Evolutionary conservation across 2,797 vertebrate species (phyloP), one percentile per base, ranked within the genome.

Genomic region (Hyperoplus immaculatus): DNA sequence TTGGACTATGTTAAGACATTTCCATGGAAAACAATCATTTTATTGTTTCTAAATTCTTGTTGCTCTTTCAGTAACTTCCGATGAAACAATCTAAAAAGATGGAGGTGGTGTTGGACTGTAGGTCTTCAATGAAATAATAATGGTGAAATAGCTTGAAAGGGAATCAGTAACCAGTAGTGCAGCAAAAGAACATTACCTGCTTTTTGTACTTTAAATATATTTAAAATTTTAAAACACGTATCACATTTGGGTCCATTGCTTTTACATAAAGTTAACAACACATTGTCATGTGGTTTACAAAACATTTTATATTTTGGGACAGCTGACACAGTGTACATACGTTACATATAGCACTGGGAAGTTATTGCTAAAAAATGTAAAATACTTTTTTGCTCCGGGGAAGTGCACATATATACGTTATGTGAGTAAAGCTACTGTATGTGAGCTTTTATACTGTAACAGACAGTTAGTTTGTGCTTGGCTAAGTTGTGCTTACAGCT

Each of bases 41-140:
- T 18, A 62, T 77, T 77, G 14, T 57, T 75, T 56, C 14, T 11
- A 50, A 69, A 11, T 14, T 50, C 5, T 14, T 45, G 38, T 42
- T 63, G 13, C 8, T 69, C 15, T 58, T 43, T 60, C 41, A 47
- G 29, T 41, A 29, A n/a, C 13, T 49, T 8, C 29, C 42, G 13
- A 61, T 55, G 5, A 53, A 15, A 41, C 29, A 42, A n/a, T 65
- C 12, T 0, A 29, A 53, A 57, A 47, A 43, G 8, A 10, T 42
- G 5, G 11, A 49, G 6, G 39, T 43, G 36, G 18, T 50, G 10
- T 62, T 56, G 36, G 21, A 46, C 21, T 16, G 11, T n/a, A 5
- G 0, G n/a, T 43, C 10, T 70, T 58, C 13, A 8, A 21, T 12
- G 43, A 51, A n/a, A 66, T n/a, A 55, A 36, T 3, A 7, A 46